Conservation (phyloP, 2,113 vertebrate genomes). For the Conger conger region DNA sequence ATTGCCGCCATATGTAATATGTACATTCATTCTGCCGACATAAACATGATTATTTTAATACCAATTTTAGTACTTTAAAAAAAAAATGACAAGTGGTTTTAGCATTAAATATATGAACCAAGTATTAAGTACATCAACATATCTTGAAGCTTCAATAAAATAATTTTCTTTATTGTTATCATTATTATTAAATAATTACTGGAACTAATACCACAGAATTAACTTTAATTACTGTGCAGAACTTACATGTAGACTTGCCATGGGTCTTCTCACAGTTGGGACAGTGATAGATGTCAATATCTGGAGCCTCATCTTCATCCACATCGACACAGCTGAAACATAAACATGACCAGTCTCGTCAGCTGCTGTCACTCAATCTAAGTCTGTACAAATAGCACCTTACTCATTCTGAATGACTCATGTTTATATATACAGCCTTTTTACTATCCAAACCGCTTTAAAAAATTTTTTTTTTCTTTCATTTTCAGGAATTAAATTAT, state of each 20-base stretch:
- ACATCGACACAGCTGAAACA: conserved; percentile 88
- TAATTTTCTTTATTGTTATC: too few relatives aligned
- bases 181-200: background rate
- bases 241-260: conserved; percentile 93
- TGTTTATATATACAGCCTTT: too few relatives aligned
- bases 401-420: too few relatives aligned
- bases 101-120: too few relatives aligned
- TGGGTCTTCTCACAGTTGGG: conserved; percentile 97
- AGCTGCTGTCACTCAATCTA: background rate
- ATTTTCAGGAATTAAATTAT: background rate
- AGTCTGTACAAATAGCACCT: too few relatives aligned
- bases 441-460: background rate
- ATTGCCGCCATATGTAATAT: too few relatives aligned
- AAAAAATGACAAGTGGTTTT: too few relatives aligned
- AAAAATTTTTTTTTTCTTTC: background rate
- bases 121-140: too few relatives aligned
- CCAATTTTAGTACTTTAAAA: too few relatives aligned
- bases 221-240: background rate
- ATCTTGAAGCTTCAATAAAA: too few relatives aligned
- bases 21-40: too few relatives aligned
- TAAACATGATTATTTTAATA: too few relatives aligned
- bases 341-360: conserved; percentile 4
- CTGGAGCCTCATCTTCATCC: conserved; percentile 94
- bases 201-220: background rate
- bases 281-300: conserved; percentile 97